Conservation (phyloP, 2,797 vertebrate genomes). For the Bryconaethiops microstoma region DNA sequence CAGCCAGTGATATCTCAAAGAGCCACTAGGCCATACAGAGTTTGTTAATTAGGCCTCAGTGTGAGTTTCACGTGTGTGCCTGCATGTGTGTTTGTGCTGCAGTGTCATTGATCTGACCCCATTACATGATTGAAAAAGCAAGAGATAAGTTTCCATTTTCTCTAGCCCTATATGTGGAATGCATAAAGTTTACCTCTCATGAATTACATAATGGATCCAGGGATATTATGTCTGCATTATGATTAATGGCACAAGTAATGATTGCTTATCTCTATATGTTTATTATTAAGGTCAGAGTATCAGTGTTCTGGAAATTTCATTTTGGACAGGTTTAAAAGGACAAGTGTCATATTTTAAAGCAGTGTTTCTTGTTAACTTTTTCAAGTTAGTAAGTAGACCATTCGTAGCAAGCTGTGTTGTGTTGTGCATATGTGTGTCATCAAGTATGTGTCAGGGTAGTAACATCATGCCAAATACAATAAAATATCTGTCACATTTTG, state of each 20-base stretch:
- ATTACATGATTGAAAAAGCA: slow-evolving; percentile 36
- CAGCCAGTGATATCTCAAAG: neutral
- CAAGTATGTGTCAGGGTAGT: too few relatives aligned
- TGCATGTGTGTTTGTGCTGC: neutral
- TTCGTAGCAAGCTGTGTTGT: too few relatives aligned
- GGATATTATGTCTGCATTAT: neutral
- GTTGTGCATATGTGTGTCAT: too few relatives aligned
- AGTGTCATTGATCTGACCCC: slow-evolving; percentile 34
- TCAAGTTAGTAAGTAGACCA: too few relatives aligned
- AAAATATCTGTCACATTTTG: too few relatives aligned
- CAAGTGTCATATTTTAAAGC: neutral
- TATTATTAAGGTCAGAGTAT: neutral
- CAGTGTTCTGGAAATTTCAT: neutral
- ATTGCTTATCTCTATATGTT: neutral
- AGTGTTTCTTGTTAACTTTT: too few relatives aligned
- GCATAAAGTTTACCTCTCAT: neutral
- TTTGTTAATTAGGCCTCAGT: slow-evolving; percentile 17
- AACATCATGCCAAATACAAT: too few relatives aligned
- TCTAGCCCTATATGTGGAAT: neutral
- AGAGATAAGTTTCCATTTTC: slow-evolving; percentile 21
- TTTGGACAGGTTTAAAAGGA: neutral
- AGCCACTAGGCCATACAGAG: neutral
- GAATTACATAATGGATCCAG: slow-evolving; percentile 13
- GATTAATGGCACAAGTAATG: neutral
- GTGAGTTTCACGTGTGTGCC: neutral